Base-by-base conservation (phyloP, 1,140 invertebrate species). In the Lordiphosa stackelbergi region DNA sequence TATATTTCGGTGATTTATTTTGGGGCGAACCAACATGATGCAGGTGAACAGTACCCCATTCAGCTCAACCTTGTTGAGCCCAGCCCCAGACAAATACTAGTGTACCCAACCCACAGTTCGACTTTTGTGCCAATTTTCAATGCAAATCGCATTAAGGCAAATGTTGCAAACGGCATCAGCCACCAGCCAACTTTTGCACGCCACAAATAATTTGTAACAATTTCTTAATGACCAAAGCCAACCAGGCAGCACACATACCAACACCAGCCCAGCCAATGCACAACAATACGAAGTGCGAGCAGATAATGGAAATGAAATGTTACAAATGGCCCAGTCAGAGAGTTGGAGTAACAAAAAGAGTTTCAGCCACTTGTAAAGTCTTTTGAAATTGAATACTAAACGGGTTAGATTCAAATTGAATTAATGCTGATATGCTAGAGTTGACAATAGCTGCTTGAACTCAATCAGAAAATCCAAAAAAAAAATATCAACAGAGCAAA, bases 121-220 rank as follows among this genome's bases (percentile, higher is more conserved):
- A 69, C 66, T 69, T 55, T 69, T 69, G 66, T 69, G 66, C 66
- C 65, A 68, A 55, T 68, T 69, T 69, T 62, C 65, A 69, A 69
- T 69, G 66, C 65, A 69, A 69, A 69, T 69, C 66, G 66, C 66
- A 69, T 69, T 69, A 69, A 54, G 66, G 57, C 66, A 69, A 69
- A 69, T 69, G 66, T 69, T 69, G 65, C 66, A 69, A 69, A 69
- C 65, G 65, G 57, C 66, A 61, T 38, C 40, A 19, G 13, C 28
- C 10, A 49, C 5, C 46, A 52, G 19, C 49, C 28, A 54, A 31
- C 28, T 37, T 69, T 55, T 53, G 55, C 56, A 69, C 65, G 64
- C 64, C 66, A 69, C 65, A 59, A 54, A 36, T 45, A 69, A 69
- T 69, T 69, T 69, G 65, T 62, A 69, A 69, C 65, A 48, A 69